Percentiles rank a stretch among this genome's conserved stretches.
Evolutionary conservation across 1,140 invertebrate species (phyloP).

Genomic region (Caerostris darwini): DNA sequence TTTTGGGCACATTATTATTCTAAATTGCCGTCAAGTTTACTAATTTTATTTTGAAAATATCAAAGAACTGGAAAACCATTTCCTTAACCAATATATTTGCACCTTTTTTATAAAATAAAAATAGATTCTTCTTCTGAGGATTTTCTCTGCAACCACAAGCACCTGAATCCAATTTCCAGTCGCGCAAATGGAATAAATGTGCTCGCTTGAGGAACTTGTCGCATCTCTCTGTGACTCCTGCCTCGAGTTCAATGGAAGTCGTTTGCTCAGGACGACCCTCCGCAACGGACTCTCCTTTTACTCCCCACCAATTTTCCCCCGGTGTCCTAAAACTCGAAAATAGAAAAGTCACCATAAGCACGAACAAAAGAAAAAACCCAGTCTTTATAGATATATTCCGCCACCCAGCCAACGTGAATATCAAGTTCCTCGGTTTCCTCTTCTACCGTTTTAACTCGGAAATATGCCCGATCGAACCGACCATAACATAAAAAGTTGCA

Average conservation of each 20-base stretch:
- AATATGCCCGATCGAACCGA: background rate
- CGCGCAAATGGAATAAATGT: background rate
- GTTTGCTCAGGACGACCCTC: background rate
- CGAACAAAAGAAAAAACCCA: background rate
- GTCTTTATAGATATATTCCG: background rate
- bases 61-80: too few species aligned
- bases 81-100: too few species aligned
- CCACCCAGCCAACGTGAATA: background rate
- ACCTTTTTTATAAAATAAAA: too few species aligned
- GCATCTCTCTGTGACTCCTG: background rate
- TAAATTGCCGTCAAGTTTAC: too few species aligned
- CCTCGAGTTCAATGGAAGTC: background rate
- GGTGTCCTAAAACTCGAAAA: slow-evolving; percentile 10
- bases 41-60: too few species aligned
- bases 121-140: too few species aligned
- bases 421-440: slow-evolving; percentile 19
- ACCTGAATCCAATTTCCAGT: too few species aligned
- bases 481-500: slow-evolving; percentile 3
- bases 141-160: too few species aligned
- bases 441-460: slow-evolving; percentile 18
- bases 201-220: background rate
- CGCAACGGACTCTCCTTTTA: background rate
- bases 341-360: background rate
- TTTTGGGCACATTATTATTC: too few species aligned
- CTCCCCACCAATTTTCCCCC: background rate